A percentile compares a stretch with the other conserved stretches of the same genome.
phyloP scores from a whole-genome alignment of 2,797 vertebrate genomes.

The Platalea minor region DNA sequence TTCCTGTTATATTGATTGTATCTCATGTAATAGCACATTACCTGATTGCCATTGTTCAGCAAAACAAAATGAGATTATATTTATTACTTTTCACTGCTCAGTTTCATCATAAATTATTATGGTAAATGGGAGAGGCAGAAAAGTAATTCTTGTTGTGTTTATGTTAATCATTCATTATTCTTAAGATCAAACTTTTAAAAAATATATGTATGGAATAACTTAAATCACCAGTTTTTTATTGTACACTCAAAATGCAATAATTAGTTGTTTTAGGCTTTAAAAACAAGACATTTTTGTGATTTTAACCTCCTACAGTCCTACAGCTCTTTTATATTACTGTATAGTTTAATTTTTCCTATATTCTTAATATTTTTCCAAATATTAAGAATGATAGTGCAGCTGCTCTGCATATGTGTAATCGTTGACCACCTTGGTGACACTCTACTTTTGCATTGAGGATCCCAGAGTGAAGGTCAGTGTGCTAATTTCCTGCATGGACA shows the following conservation, averaged over 20 bases:
- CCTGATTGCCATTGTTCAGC: slow-evolving; percentile 47
- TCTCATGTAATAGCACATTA: slow-evolving; percentile 10
- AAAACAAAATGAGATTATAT: slow-evolving; percentile 25
- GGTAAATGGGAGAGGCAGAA: background rate
- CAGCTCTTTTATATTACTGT: background rate
- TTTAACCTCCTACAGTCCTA: background rate
- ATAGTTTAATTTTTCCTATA: background rate
- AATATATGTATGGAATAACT: background rate
- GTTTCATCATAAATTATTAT: background rate
- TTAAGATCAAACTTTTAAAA: background rate
- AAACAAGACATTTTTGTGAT: background rate
- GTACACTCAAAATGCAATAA: background rate
- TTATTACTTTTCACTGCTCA: background rate
- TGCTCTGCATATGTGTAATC: background rate
- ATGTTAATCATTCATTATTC: background rate
- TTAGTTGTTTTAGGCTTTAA: background rate
- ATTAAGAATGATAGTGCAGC: background rate
- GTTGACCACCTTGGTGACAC: background rate
- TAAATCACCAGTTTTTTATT: background rate
- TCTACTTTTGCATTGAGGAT: background rate
- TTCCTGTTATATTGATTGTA: slow-evolving; percentile 45
- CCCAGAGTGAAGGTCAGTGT: background rate
- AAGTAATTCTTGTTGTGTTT: background rate
- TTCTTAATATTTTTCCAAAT: background rate
- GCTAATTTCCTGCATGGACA: background rate